Percentiles rank a stretch among this genome's conserved stretches.
Conservation (phyloP, 2,888 invertebrate genomes). For the Hoplodrina blanda region DNA sequence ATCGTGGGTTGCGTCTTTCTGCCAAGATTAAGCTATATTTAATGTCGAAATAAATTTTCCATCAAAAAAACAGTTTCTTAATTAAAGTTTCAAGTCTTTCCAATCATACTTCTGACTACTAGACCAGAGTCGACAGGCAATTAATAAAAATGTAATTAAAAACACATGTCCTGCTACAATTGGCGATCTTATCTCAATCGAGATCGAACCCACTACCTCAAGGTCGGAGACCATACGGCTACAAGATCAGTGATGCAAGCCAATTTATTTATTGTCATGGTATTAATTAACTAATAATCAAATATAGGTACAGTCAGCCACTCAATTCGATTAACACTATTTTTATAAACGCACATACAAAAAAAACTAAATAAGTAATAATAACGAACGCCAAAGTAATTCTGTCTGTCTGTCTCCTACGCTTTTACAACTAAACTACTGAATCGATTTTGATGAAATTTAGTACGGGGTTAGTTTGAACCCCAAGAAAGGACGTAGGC, state of each 20-base stretch:
- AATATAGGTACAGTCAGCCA: background rate
- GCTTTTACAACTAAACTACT: too few relatives aligned
- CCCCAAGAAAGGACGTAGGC: too few relatives aligned
- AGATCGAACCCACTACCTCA: slow-evolving; percentile 28
- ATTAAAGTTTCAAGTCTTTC: background rate
- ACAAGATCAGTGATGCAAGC: slow-evolving; percentile 24
- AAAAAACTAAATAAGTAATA: too few relatives aligned
- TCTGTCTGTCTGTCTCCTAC: too few relatives aligned
- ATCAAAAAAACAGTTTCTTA: background rate
- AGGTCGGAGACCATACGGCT: slow-evolving; percentile 34
- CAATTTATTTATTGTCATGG: slow-evolving; percentile 19
- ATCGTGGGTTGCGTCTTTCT: too few relatives aligned
- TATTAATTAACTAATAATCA: background rate
- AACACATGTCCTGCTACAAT: slow-evolving; percentile 33
- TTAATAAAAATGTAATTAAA: slow-evolving; percentile 39
- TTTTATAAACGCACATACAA: background rate
- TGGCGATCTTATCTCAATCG: slow-evolving; percentile 36
- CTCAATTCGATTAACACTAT: background rate
- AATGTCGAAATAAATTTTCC: too few relatives aligned
- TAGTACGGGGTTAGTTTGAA: too few relatives aligned
- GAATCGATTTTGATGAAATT: too few relatives aligned
- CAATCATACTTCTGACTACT: background rate
- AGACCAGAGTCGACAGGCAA: slow-evolving; percentile 21
- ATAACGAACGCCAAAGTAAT: too few relatives aligned
- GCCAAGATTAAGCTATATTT: too few relatives aligned